Evolutionary conservation across 2,797 vertebrate genomes (phyloP), one percentile per base, ranked within the genome.

Genomic region (Cyprinella venusta): DNA sequence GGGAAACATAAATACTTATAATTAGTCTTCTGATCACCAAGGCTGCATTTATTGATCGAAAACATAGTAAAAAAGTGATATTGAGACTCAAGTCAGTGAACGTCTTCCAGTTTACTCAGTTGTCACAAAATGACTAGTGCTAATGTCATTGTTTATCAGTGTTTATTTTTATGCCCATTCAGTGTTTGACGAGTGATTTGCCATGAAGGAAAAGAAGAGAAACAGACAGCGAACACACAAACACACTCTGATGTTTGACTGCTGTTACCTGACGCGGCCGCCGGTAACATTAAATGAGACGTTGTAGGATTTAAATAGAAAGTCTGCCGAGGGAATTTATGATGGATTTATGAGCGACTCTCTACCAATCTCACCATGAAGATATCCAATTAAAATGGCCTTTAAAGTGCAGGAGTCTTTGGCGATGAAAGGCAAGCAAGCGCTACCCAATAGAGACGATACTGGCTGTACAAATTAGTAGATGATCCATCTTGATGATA

Each of bases 131-230:
- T 38, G 72, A 82, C 64, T 86, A 50, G 36, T 81, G 84, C 80
- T 90, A 87, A 90, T 91, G 90, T 91, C 91, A 88, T 76, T 89
- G 88, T 91, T 93, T 91, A 89, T 94, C 91, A 88, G 77, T 89
- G 88, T 91, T 93, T 91, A 89, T 94, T 92, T 92, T 85, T 86
- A 65, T 30, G 80, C 52, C 75, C 80, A 80, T 64, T 68, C 86
- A 90, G 91, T 92, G 90, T 90, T 89, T 91, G 89, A 90, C 76
- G 85, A 79, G 78, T 68, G 81, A 80, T 86, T 90, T 90, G 88
- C 87, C 85, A 85, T 76, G 89, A 92, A 86, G 86, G 90, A 91
- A 78, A 76, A 86, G 52, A 81, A 80, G 80, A 86, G 86, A 90
- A 88, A 89, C 81, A 76, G 33, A 80, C 42, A 36, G 70, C 81